Evolutionary conservation across 2,888 invertebrate species (phyloP).

Genomic region (Alcis repandata): DNA sequence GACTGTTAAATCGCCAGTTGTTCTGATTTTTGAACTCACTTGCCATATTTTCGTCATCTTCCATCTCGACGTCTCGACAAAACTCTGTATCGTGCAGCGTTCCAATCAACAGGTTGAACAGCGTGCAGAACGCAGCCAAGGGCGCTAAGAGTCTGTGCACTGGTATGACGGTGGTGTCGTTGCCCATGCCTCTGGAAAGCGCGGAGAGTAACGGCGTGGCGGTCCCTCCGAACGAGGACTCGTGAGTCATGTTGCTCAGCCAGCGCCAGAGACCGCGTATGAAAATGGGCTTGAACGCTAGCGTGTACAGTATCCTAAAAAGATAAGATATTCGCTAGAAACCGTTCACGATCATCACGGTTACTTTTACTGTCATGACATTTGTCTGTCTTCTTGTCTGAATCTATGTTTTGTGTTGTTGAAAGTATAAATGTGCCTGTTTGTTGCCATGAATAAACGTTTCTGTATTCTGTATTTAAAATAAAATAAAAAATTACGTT

Average conservation of each 20-base stretch:
- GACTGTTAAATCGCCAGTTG: no score
- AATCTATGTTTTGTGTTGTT: no score
- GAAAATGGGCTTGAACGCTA: constrained; percentile 93
- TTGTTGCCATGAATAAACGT: no score
- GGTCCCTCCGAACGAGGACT: constrained; percentile 75
- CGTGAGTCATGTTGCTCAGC: constrained; percentile 78
- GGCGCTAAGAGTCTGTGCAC: constrained; percentile 91
- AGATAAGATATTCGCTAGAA: background rate
- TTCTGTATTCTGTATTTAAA: no score
- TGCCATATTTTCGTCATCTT: constrained; percentile 74
- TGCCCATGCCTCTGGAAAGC: constrained; percentile 88
- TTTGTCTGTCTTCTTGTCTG: no score
- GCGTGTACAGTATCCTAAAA: constrained; percentile 90
- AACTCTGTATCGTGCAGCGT: constrained; percentile 96
- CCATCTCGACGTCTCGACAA: constrained; percentile 80
- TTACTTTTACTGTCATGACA: no score
- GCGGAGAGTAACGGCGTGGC: constrained; percentile 88
- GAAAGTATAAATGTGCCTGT: no score
- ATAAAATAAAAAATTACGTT: no score
- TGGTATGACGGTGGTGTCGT: constrained; percentile 85
- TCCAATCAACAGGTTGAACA: constrained; percentile 92
- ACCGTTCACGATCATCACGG: no score
- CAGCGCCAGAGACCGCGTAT: constrained; percentile 91
- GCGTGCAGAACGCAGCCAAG: constrained; percentile 93
- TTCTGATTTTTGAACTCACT: constrained; percentile 60